A percentile compares a stretch with the other conserved stretches of the same genome.
Conservation (phyloP, 64 coral and sea anemone species). For the Dendronephthya gigantea region DNA sequence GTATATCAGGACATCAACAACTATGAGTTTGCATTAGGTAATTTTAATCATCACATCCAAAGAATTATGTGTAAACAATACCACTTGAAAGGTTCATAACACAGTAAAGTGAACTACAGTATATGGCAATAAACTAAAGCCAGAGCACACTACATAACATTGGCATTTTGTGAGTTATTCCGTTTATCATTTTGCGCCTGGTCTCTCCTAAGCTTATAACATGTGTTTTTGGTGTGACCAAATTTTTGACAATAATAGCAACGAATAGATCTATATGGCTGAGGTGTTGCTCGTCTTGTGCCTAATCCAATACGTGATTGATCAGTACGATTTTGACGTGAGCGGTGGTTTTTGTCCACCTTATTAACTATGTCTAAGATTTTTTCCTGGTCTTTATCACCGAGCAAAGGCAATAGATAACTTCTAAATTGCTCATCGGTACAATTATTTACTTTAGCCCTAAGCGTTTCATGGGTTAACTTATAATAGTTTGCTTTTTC, state of each 20-base stretch:
- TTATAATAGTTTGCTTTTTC: background rate
- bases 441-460: background rate
- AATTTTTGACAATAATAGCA: slow-evolving; percentile 2
- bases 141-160: too few species aligned
- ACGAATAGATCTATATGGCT: background rate
- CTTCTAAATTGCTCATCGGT: background rate
- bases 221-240: background rate
- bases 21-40: too few species aligned
- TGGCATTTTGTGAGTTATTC: background rate
- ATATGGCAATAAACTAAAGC: too few species aligned
- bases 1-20: too few species aligned
- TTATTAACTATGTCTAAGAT: background rate
- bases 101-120: too few species aligned
- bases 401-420: background rate
- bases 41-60: too few species aligned
- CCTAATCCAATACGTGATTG: background rate
- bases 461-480: background rate
- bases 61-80: too few species aligned
- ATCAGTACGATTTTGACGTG: too few species aligned
- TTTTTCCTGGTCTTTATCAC: background rate
- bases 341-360: background rate
- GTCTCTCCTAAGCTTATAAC: slow-evolving; percentile 15
- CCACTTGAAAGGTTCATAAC: too few species aligned
- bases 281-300: too few species aligned
- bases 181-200: background rate